Evolutionary conservation across 2,888 invertebrate species (phyloP).

Genomic region (Orchestes rusci): DNA sequence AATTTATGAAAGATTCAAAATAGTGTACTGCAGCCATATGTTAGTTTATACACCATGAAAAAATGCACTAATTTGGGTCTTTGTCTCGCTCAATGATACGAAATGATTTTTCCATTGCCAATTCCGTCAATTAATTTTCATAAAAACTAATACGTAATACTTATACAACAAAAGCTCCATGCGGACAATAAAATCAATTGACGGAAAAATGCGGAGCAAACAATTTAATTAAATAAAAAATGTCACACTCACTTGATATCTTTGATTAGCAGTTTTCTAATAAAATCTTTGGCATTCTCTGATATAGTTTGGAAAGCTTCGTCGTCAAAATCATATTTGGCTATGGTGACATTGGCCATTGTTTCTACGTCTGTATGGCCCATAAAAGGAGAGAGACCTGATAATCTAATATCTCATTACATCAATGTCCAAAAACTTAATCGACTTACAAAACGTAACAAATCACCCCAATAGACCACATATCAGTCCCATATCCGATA

Average conservation of each 20-base stretch:
- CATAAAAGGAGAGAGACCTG: slow-evolving; percentile 97
- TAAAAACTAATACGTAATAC: too few species aligned
- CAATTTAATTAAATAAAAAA: background rate
- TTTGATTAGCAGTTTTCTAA: slow-evolving; percentile 82
- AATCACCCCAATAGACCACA: slow-evolving; percentile 99
- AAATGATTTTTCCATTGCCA: too few species aligned
- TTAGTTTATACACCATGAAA: too few species aligned
- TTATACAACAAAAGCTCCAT: too few species aligned
- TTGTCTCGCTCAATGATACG: slow-evolving; percentile 26
- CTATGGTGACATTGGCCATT: slow-evolving; percentile 96
- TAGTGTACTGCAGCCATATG: too few species aligned
- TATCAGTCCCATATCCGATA: slow-evolving; percentile 92
- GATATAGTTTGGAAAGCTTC: slow-evolving; percentile 94
- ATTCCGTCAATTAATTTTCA: too few species aligned
- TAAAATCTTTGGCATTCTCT: slow-evolving; percentile 93
- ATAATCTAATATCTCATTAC: slow-evolving; percentile 53
- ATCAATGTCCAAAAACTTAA: background rate
- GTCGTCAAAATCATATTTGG: slow-evolving; percentile 96
- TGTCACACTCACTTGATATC: slow-evolving; percentile 73
- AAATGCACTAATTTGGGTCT: slow-evolving; percentile 32
- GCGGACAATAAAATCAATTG: too few species aligned
- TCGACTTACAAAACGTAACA: slow-evolving; percentile 93
- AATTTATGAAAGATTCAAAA: too few species aligned
- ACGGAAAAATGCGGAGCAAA: too few species aligned
- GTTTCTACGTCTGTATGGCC: slow-evolving; percentile 96